Conservation (phyloP, 2,888 invertebrate genomes). For the Tenthredo distinguenda region DNA sequence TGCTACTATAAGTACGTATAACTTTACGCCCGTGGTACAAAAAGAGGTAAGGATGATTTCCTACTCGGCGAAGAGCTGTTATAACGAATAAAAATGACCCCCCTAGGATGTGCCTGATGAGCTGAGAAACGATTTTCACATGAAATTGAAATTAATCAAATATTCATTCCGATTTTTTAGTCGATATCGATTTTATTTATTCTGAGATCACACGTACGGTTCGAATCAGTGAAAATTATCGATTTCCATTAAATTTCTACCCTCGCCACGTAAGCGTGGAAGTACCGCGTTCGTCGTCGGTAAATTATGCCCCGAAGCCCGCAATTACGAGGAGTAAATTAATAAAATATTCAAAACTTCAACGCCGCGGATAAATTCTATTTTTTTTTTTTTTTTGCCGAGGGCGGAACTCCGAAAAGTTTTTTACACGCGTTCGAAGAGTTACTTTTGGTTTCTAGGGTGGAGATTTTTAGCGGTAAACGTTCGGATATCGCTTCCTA, state of each 20-base stretch:
- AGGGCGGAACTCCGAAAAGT: too few relatives aligned
- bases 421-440: not conserved
- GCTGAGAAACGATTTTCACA: not conserved
- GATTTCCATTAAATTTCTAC: not conserved
- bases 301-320: constrained; percentile 8
- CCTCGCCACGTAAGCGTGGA: not conserved
- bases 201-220: too few relatives aligned
- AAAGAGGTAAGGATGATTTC: not conserved
- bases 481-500: not conserved
- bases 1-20: not conserved
- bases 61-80: not conserved
- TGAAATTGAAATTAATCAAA: not conserved
- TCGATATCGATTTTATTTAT: not conserved
- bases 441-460: not conserved
- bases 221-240: not conserved
- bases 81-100: not conserved
- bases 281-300: too few relatives aligned
- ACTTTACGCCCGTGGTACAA: not conserved
- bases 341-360: too few relatives aligned
- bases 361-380: too few relatives aligned
- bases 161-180: not conserved
- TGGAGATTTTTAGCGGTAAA: not conserved
- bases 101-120: not conserved
- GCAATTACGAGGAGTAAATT: not conserved
- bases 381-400: too few relatives aligned